Conservation (phyloP, 2,113 vertebrate species). For the Chaetops frenatus region DNA sequence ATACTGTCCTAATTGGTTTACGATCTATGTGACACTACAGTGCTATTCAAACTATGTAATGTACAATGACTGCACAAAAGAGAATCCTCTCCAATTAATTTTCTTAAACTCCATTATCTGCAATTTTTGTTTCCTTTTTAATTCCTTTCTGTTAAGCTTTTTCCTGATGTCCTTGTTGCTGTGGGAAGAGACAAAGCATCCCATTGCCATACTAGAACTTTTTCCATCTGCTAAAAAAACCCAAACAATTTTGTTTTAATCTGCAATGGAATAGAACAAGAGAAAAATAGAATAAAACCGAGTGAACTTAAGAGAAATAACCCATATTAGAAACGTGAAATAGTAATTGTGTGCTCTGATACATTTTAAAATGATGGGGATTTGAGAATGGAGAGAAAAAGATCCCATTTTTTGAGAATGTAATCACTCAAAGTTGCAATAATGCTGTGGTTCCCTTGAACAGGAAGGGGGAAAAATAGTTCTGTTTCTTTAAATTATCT, state of each 20-base stretch:
- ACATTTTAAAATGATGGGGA: neutral
- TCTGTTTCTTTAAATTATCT: slow-evolving; percentile 69
- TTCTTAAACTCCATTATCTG: slow-evolving; percentile 64
- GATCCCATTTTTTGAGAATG: neutral
- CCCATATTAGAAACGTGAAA: neutral
- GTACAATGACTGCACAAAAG: slow-evolving; percentile 59
- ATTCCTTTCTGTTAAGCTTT: neutral
- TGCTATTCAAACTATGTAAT: slow-evolving; percentile 69
- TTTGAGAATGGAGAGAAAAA: neutral
- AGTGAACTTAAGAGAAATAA: neutral
- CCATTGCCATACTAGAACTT: neutral
- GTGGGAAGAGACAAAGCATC: neutral
- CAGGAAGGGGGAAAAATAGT: neutral
- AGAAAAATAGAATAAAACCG: neutral
- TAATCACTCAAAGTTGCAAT: neutral
- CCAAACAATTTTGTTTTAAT: neutral
- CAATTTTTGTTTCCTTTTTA: neutral
- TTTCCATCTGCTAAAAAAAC: neutral
- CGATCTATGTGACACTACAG: slow-evolving; percentile 74
- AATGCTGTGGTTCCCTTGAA: neutral
- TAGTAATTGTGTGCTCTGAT: neutral
- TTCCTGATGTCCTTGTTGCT: neutral
- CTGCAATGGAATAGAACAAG: neutral
- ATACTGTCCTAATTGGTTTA: slow-evolving; percentile 81
- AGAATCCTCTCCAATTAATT: slow-evolving; percentile 68